Conservation (phyloP, 2,797 vertebrate genomes). For the Urosaurus nigricauda region DNA sequence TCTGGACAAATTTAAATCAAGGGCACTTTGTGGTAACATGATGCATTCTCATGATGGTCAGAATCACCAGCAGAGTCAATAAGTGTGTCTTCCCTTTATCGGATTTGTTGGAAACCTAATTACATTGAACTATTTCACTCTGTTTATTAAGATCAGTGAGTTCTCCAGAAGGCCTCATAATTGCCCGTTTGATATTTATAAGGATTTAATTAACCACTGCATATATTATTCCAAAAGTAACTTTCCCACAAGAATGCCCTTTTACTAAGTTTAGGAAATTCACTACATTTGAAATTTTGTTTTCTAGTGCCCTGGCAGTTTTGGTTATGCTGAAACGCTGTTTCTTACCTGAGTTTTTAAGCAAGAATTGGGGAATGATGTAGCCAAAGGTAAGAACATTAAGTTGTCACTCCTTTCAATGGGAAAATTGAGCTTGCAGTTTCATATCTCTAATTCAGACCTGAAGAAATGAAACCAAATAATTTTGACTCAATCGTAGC, state of each 20-base stretch:
- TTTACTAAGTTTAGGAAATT: neutral
- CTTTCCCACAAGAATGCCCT: slow-evolving; percentile 32
- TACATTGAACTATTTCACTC: slow-evolving; percentile 57
- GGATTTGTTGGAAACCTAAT: slow-evolving; percentile 59
- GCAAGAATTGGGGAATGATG: neutral
- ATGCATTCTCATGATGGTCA: neutral
- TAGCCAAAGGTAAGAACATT: neutral
- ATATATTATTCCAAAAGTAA: slow-evolving; percentile 40
- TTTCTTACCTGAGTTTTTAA: slow-evolving; percentile 7
- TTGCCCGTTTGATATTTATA: slow-evolving; percentile 65
- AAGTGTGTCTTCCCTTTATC: slow-evolving; percentile 51
- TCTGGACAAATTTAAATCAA: slow-evolving; percentile 6
- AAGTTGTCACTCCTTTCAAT: neutral
- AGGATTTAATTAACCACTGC: slow-evolving; percentile 44
- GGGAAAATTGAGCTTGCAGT: neutral
- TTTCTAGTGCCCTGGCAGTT: neutral
- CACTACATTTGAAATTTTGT: neutral
- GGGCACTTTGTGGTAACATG: neutral
- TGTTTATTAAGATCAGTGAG: slow-evolving; percentile 65
- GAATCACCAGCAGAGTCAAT: neutral
- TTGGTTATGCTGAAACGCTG: neutral
- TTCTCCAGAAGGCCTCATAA: slow-evolving; percentile 64
- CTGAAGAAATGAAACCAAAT: neutral
- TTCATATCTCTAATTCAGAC: neutral
- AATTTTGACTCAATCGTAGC: neutral